Evolutionary conservation across 1,140 invertebrate genomes (phyloP), one percentile per base, ranked within the genome.

Genomic region (Cataglyphis hispanica): DNA sequence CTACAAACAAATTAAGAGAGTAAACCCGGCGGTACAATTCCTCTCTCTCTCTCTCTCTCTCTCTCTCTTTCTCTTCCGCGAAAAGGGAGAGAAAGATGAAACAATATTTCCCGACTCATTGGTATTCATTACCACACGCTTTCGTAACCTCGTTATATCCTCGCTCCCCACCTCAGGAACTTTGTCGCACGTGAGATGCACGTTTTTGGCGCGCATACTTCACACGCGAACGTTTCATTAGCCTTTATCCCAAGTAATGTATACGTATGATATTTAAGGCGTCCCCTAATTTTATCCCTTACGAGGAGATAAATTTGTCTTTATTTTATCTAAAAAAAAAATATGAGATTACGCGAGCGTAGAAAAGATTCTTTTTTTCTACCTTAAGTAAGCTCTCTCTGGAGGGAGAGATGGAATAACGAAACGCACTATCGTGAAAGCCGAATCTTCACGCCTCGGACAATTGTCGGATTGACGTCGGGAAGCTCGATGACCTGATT

Each of bases 111-210:
- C 64, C 56, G 58, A 63, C 78, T 87, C 75, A 75, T 86, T 85
- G 66, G 75, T 69, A 60, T 90, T 90, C 83, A 88, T 90, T 90
- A 86, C 67, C 37, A 56, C 56, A 46, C 80, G 74, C 74, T 74
- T 83, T 75, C 69, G 77, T 75, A 88, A 76, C 86, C 72, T 90
- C 78, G 66, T 88, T 86, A 53, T 69, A 90, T 66, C 40, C 60
- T 60, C 60, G 27, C 60, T 56, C 46, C 25, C 37, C 13, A 19
- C 53, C 34, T 16, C 11, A 31, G 4, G 40, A 13, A 34, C 31
- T 37, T 19, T 8, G 53, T 16, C 67, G 64, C 64, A 43, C 78
- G 66, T 70, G 27, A n/a, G 53, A 43, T 53, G 25, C 40, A 64
- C 60, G 63, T 63, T 58, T 43, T 43, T 40, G 19, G 16, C 40